These are phyloP conservation scores for Microplitis deprimator DNA, from an alignment of 2,888 invertebrate species.

Conservation along the genomic window DNA sequence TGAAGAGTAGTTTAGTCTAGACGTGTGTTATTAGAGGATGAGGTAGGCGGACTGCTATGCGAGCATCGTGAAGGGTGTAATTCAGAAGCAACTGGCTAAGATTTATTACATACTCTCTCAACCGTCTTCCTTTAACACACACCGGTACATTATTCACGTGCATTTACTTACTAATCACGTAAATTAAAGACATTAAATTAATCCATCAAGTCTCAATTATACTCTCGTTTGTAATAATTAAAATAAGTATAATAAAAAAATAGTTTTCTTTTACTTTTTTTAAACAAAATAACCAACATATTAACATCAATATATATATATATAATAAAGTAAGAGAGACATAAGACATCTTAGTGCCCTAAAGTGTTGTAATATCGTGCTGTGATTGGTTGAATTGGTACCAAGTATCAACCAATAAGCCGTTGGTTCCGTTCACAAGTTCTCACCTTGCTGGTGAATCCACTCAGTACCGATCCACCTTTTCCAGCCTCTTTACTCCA, in stretches of 20 bases:
- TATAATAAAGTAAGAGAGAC: not conserved
- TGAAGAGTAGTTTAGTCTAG: slow-evolving; percentile 20
- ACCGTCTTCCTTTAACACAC: slow-evolving; percentile 5
- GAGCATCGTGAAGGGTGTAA: slow-evolving; percentile 37
- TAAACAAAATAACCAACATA: not conserved
- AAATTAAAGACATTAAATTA: not conserved
- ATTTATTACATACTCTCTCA: slow-evolving; percentile 38
- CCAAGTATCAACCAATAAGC: slow-evolving; percentile 62
- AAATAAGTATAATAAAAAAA: not conserved
- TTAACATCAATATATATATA: not conserved
- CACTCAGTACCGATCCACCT: slow-evolving; percentile 47
- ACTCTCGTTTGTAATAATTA: not conserved
- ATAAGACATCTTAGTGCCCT: slow-evolving; percentile 23
- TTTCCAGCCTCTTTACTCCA: slow-evolving; percentile 43
- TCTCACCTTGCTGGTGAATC: slow-evolving; percentile 51
- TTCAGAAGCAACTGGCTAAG: slow-evolving; percentile 36
- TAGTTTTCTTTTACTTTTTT: not conserved
- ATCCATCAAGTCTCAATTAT: not conserved
- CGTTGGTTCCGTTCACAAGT: slow-evolving; percentile 61
- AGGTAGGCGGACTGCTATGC: slow-evolving; percentile 29
- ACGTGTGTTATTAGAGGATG: slow-evolving; percentile 41
- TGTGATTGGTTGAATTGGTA: slow-evolving; percentile 62
- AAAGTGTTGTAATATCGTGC: slow-evolving; percentile 21
- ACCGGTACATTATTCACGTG: slow-evolving; percentile 3
- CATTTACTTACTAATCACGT: slow-evolving; percentile 9